Evolutionary conservation across 2,797 vertebrate genomes (phyloP), one percentile per base, ranked within the genome.

Genomic region (Sebastes jordani): DNA sequence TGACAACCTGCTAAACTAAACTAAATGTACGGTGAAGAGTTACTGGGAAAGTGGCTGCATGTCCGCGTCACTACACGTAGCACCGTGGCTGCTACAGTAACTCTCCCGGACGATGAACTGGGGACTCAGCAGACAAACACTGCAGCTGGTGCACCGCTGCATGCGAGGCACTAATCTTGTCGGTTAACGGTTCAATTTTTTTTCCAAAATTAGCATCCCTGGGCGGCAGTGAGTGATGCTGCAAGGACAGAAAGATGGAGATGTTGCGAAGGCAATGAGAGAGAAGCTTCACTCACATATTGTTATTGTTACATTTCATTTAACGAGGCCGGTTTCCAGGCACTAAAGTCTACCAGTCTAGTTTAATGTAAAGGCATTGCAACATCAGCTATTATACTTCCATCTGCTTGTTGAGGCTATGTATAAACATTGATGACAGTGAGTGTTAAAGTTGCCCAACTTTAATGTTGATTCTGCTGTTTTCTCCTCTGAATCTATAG

Each of bases 231-330:
- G 42, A 74, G n/a, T 36, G 11, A 63, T 64, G 52, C 1, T 73
- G 30, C 36, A 80, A 66, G 25, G 29, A 66, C 34, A 25, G 32
- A 58, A 3, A 20, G 55, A 49, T 49, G 30, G 36, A 64, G 23
- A 38, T 64, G 16, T 30, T 22, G 23, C 22, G 64, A 70, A 56
- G 29, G 25, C 22, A 69, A 64, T 27, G 22, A 49, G 23, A 65
- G 11, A 67, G 61, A 38, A 4, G 34, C 42, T 46, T 9, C 30
- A 46, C 18, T 78, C 71, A 29, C 42, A 80, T 59, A 54, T 27
- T 59, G 42, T 61, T 78, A 73, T 78, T 9, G n/a, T n/a, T n/a
- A 66, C 38, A 56, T 54, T 69, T 74, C 30, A 69, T 72, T 68
- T 54, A 60, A 3, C 4, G 32, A n/a, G 18, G 67, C 55, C 11